phyloP scores from a whole-genome alignment of 2,888 invertebrate genomes.

The Platerodrilus igneus region DNA sequence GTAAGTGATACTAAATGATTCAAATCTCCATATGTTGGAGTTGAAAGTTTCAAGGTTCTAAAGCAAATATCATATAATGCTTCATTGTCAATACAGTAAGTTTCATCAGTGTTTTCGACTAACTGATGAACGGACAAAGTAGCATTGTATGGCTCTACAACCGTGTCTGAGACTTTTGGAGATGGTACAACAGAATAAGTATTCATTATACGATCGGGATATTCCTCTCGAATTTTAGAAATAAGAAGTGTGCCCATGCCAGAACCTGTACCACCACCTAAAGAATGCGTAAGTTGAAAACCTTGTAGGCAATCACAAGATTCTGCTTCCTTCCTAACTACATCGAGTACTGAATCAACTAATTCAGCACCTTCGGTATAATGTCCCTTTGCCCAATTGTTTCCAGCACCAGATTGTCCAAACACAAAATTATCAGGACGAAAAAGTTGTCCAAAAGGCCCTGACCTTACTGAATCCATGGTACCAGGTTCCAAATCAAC shows the following conservation, averaged over 20 bases:
- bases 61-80: slow-evolving; percentile 91
- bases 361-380: slow-evolving; percentile 90
- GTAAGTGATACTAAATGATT: slow-evolving; percentile 86
- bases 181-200: slow-evolving; percentile 91
- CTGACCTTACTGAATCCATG: slow-evolving; percentile 94
- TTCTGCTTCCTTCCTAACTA: slow-evolving; percentile 82
- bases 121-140: slow-evolving; percentile 84
- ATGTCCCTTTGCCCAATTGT: slow-evolving; percentile 88
- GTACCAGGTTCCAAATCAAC: slow-evolving; percentile 96
- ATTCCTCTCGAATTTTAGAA: slow-evolving; percentile 95
- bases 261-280: slow-evolving; percentile 95
- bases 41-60: slow-evolving; percentile 80
- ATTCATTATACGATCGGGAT: slow-evolving; percentile 97
- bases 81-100: slow-evolving; percentile 90
- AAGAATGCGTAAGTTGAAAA: slow-evolving; percentile 91
- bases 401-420: slow-evolving; percentile 80
- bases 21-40: slow-evolving; percentile 89
- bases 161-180: slow-evolving; percentile 85
- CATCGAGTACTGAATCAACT: slow-evolving; percentile 80
- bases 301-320: slow-evolving; percentile 90
- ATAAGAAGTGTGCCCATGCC: slow-evolving; percentile 93
- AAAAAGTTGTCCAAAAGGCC: slow-evolving; percentile 91
- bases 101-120: slow-evolving; percentile 87
- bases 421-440: slow-evolving; percentile 95
- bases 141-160: slow-evolving; percentile 89